Conservation (phyloP, 2,888 invertebrate species). For the Rhimphoctona megacephalus region DNA sequence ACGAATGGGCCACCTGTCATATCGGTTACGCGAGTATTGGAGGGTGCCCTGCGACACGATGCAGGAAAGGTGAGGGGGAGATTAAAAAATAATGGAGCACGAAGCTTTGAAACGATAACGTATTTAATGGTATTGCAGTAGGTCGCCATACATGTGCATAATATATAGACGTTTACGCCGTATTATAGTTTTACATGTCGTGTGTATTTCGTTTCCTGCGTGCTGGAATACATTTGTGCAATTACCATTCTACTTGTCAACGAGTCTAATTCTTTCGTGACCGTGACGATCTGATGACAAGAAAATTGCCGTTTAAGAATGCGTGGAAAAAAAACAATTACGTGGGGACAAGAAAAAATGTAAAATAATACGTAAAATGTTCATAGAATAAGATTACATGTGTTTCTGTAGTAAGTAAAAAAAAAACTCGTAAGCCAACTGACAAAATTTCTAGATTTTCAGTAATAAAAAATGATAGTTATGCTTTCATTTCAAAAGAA, state of each 20-base stretch:
- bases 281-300: slow-evolving; percentile 51
- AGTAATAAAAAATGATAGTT: not conserved
- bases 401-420: not conserved
- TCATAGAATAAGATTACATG: not conserved
- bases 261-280: slow-evolving; percentile 30
- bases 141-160: slow-evolving; percentile 3
- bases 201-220: slow-evolving; percentile 34
- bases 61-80: slow-evolving; percentile 38
- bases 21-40: slow-evolving; percentile 62
- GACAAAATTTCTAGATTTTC: not conserved
- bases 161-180: not conserved
- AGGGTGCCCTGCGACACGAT: slow-evolving; percentile 56
- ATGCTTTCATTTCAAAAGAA: too few relatives aligned
- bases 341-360: not conserved
- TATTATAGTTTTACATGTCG: slow-evolving; percentile 5
- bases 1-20: slow-evolving; percentile 68
- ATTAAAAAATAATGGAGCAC: slow-evolving; percentile 60
- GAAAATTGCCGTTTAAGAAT: slow-evolving; percentile 37
- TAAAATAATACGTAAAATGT: not conserved
- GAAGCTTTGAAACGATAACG: slow-evolving; percentile 49
- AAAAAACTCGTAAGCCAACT: not conserved
- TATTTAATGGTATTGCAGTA: not conserved
- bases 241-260: slow-evolving; percentile 43
- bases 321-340: slow-evolving; percentile 13
- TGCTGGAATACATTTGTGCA: slow-evolving; percentile 46